Percentiles rank a stretch among this genome's conserved stretches.
These are phyloP conservation scores for Stigmatopora nigra DNA, from an alignment of 2,113 vertebrate species.

Conservation along the genomic window DNA sequence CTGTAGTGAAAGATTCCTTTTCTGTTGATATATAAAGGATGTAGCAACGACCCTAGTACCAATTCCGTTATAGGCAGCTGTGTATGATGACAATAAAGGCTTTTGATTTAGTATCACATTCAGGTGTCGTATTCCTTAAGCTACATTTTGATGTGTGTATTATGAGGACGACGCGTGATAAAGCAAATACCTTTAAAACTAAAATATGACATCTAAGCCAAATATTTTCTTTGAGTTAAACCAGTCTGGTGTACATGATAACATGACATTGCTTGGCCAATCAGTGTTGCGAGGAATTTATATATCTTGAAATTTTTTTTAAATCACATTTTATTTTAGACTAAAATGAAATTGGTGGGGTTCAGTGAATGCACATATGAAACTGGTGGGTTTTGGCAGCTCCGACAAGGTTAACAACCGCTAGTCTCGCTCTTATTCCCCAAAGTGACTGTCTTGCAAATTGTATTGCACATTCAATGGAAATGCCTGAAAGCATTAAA, in stretches of 20 bases:
- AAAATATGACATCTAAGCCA: conserved; percentile 33
- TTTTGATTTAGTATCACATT: conserved; percentile 1
- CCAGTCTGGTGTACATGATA: conserved; percentile 23
- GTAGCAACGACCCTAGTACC: no score
- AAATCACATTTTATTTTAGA: no score
- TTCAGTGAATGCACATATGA: no score
- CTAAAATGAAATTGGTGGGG: no score
- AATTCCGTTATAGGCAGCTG: no score
- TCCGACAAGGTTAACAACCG: no score
- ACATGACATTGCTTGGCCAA: no score
- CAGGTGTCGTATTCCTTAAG: conserved; percentile 40
- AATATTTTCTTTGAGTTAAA: background rate
- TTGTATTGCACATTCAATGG: no score
- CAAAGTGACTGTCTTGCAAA: conserved; percentile 8
- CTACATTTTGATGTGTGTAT: conserved; percentile 29
- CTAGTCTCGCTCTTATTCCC: conserved; percentile 30
- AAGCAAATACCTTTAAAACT: conserved; percentile 16
- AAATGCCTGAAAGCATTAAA: no score
- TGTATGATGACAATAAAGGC: no score
- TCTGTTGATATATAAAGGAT: conserved; percentile 28
- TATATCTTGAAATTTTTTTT: no score
- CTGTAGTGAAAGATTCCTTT: conserved; percentile 17
- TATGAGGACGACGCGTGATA: conserved; percentile 33
- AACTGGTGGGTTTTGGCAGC: background rate
- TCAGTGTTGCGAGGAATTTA: no score